Percentiles rank a stretch among this genome's conserved stretches.
Conservation (phyloP, 2,797 vertebrate species). For the Myioborus melanocephalus region DNA sequence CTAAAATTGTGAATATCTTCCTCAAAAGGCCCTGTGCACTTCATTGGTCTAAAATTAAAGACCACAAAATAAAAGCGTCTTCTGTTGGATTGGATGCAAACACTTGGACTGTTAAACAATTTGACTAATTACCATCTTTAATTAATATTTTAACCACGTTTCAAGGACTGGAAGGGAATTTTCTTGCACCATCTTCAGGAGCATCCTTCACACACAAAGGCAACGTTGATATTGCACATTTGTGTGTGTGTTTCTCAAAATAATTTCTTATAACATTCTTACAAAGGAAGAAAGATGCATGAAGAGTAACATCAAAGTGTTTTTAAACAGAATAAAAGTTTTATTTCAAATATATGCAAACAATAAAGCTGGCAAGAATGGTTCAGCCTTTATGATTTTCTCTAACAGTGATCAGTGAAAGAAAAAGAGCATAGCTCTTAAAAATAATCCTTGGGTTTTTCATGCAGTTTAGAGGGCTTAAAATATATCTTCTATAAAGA, state of each 20-base stretch:
- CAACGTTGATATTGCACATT: neutral
- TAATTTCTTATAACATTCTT: neutral
- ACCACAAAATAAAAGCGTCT: neutral
- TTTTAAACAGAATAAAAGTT: conserved; percentile 14
- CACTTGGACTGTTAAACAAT: neutral
- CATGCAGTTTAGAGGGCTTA: conserved; percentile 47
- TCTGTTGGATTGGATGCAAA: neutral
- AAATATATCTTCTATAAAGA: conserved; percentile 51
- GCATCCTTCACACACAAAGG: neutral
- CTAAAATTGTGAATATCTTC: neutral
- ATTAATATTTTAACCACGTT: neutral
- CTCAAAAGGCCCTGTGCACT: neutral
- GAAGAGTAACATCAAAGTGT: neutral
- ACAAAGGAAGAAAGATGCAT: neutral
- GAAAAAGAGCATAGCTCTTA: conserved; percentile 40
- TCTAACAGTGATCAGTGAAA: conserved; percentile 18
- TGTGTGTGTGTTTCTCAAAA: neutral
- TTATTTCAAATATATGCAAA: conserved; percentile 26
- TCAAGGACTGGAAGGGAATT: neutral
- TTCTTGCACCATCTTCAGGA: neutral
- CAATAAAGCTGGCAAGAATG: conserved; percentile 10
- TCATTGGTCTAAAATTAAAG: neutral
- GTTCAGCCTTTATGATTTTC: conserved; percentile 28
- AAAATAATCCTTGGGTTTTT: conserved; percentile 51
- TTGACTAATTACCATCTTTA: neutral